Evolutionary conservation across 2,888 invertebrate genomes (phyloP).

Genomic region (Ectemnius cavifrons): DNA sequence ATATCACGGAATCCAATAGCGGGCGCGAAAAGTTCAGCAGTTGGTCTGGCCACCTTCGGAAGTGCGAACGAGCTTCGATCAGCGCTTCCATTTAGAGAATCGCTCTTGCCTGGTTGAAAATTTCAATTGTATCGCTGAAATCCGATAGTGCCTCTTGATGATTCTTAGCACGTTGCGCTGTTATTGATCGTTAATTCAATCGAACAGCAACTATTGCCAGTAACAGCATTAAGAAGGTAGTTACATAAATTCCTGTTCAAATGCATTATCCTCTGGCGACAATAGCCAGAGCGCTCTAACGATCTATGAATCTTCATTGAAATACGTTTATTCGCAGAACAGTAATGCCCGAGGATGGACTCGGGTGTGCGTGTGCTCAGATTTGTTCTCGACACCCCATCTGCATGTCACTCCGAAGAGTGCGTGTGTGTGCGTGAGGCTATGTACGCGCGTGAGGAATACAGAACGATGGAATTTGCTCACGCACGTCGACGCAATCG

Average conservation of each 20-base stretch:
- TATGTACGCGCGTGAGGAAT: conserved; percentile 10
- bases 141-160: not conserved
- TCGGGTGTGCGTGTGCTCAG: not conserved
- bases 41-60: not conserved
- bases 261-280: not conserved
- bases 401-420: too few relatives aligned
- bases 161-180: too few relatives aligned
- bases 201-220: not conserved
- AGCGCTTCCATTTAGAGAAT: not conserved
- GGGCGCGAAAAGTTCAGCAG: not conserved
- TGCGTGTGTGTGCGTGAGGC: too few relatives aligned
- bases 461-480: conserved; percentile 64
- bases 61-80: not conserved
- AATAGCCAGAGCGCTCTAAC: conserved; percentile 14
- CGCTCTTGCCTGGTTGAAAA: not conserved
- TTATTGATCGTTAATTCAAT: too few relatives aligned
- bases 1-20: conserved; percentile 20
- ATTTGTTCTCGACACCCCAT: too few relatives aligned
- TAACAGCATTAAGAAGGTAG: not conserved
- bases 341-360: conserved; percentile 23
- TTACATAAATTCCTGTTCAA: not conserved
- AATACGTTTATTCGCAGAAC: conserved; percentile 29
- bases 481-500: conserved; percentile 67
- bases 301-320: conserved; percentile 24
- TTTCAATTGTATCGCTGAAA: not conserved